These are phyloP conservation scores for Lathamus discolor DNA, from an alignment of 2,113 vertebrate genomes.

Conservation along the genomic window DNA sequence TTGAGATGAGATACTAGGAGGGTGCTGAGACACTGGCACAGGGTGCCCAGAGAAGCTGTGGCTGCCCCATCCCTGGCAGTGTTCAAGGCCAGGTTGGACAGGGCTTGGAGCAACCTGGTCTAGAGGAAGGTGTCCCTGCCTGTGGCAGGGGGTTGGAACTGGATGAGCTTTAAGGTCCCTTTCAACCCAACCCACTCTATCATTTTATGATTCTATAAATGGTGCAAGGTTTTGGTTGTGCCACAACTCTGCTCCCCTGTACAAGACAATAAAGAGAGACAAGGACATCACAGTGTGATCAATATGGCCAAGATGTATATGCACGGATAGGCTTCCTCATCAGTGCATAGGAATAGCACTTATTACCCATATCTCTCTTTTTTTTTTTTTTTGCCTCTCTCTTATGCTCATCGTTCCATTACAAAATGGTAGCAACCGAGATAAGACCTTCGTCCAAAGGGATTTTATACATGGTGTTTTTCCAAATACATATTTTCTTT, in stretches of 20 bases:
- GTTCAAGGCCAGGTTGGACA: not conserved
- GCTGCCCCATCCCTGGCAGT: not conserved
- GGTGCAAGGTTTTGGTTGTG: not conserved
- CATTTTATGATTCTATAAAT: not conserved
- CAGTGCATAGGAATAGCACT: rapidly evolving
- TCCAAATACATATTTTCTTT: rapidly evolving
- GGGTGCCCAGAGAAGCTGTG: not conserved
- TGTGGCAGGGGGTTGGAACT: not conserved
- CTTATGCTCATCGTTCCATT: not conserved
- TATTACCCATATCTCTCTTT: not conserved
- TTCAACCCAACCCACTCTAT: not conserved
- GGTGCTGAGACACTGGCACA: not conserved
- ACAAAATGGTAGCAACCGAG: not conserved
- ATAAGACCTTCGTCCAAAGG: not conserved
- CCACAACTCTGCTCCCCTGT: not conserved
- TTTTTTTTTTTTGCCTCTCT: not conserved
- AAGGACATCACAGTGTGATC: not conserved
- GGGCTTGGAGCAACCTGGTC: not conserved
- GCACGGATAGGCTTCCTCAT: not conserved
- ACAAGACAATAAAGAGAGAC: not conserved
- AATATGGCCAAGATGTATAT: not conserved
- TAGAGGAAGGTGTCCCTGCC: not conserved
- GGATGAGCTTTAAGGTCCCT: not conserved
- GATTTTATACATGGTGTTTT: not conserved
- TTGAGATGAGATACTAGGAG: not conserved